Conservation (phyloP, 1,140 invertebrate species). For the Ceratosolen solmsi region DNA sequence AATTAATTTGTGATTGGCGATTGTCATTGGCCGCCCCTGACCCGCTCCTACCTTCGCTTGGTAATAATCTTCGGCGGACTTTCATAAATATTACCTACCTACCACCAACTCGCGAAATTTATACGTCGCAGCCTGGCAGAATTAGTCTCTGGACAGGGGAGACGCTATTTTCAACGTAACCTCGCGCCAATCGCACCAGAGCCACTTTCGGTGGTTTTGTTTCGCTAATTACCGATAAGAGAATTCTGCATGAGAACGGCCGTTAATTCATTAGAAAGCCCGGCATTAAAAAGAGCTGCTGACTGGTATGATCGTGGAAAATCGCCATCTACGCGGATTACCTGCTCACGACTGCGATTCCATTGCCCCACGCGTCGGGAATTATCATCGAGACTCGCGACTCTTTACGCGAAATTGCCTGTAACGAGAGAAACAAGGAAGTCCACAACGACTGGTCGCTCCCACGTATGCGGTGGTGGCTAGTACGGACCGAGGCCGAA, state of each 20-base stretch:
- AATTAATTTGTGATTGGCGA: not conserved
- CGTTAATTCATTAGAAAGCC: conserved; percentile 29
- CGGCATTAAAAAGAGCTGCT: not conserved
- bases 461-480: not conserved
- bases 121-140: not conserved
- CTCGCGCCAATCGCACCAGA: too few relatives aligned
- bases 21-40: not conserved
- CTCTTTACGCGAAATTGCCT: conserved; percentile 15
- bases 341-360: not conserved
- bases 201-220: not conserved
- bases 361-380: not conserved
- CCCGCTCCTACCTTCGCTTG: not conserved
- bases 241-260: too few relatives aligned
- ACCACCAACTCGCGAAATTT: too few relatives aligned
- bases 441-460: not conserved
- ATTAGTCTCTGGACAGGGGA: not conserved
- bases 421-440: conserved; percentile 1
- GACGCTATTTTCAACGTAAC: not conserved
- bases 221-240: conserved; percentile 10
- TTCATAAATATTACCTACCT: too few relatives aligned
- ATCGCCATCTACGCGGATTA: not conserved
- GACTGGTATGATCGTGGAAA: not conserved
- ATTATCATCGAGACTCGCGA: conserved; percentile 5
- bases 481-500: too few relatives aligned
- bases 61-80: too few relatives aligned